Evolutionary conservation across 2,797 vertebrate genomes (phyloP).

Genomic region (Otolemur crassicaudatus): DNA sequence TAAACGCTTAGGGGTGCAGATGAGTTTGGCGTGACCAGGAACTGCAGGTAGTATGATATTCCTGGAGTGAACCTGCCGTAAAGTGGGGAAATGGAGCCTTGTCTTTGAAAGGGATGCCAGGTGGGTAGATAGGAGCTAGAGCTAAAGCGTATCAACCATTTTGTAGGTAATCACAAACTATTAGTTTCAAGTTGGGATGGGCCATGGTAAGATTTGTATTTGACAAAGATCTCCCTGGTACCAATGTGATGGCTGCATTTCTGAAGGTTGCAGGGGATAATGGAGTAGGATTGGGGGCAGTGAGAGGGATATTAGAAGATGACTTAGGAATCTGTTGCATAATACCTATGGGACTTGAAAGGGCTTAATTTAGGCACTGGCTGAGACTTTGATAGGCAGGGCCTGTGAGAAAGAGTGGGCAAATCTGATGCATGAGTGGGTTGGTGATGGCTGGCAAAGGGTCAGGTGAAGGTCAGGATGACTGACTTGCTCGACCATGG

Average conservation of each 20-base stretch:
- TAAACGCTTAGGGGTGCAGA: not conserved
- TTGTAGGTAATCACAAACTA: not conserved
- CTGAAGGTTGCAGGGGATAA: not conserved
- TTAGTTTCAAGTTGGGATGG: not conserved
- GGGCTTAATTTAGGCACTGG: not conserved
- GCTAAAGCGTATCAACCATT: not conserved
- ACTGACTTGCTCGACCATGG: not conserved
- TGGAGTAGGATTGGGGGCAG: not conserved
- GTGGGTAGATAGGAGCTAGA: not conserved
- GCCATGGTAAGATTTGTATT: not conserved
- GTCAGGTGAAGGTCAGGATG: not conserved
- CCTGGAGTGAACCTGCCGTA: not conserved
- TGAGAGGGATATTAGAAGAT: not conserved
- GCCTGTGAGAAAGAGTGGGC: not conserved
- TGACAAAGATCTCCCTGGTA: not conserved
- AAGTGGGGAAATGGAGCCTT: not conserved
- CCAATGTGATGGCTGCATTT: not conserved
- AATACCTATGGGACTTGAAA: not conserved
- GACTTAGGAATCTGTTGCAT: not conserved
- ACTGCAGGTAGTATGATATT: not conserved
- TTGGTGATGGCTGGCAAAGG: not conserved
- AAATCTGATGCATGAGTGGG: not conserved
- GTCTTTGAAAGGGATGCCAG: not conserved
- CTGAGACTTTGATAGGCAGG: not conserved
- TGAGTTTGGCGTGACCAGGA: not conserved